These are phyloP conservation scores for Meles meles DNA, from an alignment of 2,113 vertebrate genomes.

Conservation along the genomic window DNA sequence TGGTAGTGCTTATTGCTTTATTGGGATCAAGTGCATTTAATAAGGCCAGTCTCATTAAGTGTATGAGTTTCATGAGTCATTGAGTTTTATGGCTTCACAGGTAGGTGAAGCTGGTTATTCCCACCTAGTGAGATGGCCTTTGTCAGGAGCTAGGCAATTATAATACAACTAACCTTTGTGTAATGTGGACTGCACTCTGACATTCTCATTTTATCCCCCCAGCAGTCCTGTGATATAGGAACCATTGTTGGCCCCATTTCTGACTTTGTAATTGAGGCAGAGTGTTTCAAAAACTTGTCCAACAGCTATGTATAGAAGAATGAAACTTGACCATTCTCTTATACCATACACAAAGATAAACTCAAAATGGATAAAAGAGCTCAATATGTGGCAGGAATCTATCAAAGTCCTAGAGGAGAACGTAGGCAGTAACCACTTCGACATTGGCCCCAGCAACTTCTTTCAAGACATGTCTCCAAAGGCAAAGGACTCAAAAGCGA, in stretches of 20 bases:
- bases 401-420: too few species aligned
- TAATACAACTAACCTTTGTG: not conserved
- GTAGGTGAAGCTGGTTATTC: conserved; percentile 12
- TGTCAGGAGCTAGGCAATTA: not conserved
- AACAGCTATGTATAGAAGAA: too few species aligned
- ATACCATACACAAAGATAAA: too few species aligned
- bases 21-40: not conserved
- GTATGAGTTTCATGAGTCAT: conserved; percentile 13
- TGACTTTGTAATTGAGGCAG: not conserved
- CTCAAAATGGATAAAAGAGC: too few species aligned
- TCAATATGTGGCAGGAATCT: too few species aligned
- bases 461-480: too few species aligned
- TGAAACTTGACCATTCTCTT: too few species aligned
- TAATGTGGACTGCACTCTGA: not conserved
- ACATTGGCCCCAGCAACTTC: too few species aligned
- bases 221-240: not conserved
- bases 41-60: not conserved
- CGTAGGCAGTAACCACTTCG: too few species aligned
- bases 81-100: conserved; percentile 13
- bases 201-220: not conserved
- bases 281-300: not conserved
- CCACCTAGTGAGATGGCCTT: not conserved
- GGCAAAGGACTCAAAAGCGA: too few species aligned
- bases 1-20: not conserved
- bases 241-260: not conserved